Base-by-base conservation (phyloP, 2,797 vertebrate species). In the Malacoraja senta region DNA sequence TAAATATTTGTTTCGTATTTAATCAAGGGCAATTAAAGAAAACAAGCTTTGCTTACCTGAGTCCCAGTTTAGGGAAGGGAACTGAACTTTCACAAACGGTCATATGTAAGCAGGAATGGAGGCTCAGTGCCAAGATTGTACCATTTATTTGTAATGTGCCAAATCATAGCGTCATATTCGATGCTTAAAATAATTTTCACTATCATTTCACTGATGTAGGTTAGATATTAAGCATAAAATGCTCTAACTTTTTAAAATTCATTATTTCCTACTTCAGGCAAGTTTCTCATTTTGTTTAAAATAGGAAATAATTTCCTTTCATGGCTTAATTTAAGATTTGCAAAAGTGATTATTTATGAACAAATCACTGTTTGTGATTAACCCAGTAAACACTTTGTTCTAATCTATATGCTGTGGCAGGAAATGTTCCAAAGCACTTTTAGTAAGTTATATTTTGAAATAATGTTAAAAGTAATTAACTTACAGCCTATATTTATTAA, bases 1-100 rank as follows among this genome's bases (percentile, higher is more conserved):
- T 71, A 24, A 19, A 1, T 35, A 53, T 13, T 72, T 12, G 35
- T 91, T 91, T 74, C 53, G 3, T 8, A 26, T 53, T 91, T 44
- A 74, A 17, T 29, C 35, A 6, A 38, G 32, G 65, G 8, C 12
- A 74, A 9, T 71, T 74, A 74, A 74, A 53, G 3, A 74, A 17
- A 35, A 88, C 4, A 91, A 72, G 38, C 38, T 91, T 74, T 53
- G 71, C 88, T 91, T 74, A 91, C 68, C 90, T 53, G 32, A 72
- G 38, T 44, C 12, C 35, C 0, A 68, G 26, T 35, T 13, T 74
- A 4, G 13, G 38, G 72, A 53, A 91, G 90, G 35, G 44, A 91
- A 74, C 35, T 91, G 68, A 72, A 91, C 53, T 44, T 74, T 74
- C 13, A 53, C 38, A 72, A 91, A 0, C 8, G 38, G 19, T 29